These are phyloP conservation scores for Perca flavescens DNA, from an alignment of 2,113 vertebrate species.

Conservation along the genomic window DNA sequence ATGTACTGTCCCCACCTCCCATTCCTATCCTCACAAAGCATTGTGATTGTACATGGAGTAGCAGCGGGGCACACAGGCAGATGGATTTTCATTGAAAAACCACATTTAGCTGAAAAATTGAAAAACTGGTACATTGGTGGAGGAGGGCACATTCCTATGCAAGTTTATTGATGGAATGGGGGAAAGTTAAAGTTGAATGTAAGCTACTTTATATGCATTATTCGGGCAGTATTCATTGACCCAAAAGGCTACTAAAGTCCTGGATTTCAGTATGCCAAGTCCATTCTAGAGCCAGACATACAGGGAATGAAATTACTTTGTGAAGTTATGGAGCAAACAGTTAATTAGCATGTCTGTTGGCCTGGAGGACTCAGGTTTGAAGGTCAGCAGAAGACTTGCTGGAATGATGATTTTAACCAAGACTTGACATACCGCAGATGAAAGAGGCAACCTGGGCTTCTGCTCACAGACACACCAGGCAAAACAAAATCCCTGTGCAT, in stretches of 20 bases:
- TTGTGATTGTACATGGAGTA: conserved; percentile 10
- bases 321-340: conserved; percentile 39
- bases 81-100: conserved; percentile 29
- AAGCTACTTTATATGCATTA: conserved; percentile 46
- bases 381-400: conserved; percentile 65
- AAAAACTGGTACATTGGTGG: neutral
- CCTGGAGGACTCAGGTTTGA: conserved; percentile 68
- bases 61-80: neutral
- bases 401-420: conserved; percentile 58
- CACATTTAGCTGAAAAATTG: conserved; percentile 18
- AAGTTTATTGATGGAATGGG: conserved; percentile 12
- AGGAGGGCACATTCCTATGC: conserved; percentile 6
- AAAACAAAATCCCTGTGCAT: conserved; percentile 18
- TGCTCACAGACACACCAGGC: conserved; percentile 7
- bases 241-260: conserved; percentile 30
- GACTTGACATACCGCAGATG: conserved; percentile 56
- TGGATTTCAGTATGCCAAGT: conserved; percentile 38
- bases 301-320: conserved; percentile 62
- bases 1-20: neutral
- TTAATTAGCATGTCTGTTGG: conserved; percentile 67
- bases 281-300: conserved; percentile 43
- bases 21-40: conserved; percentile 32
- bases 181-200: conserved; percentile 39
- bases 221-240: conserved; percentile 24
- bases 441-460: conserved; percentile 43